Evolutionary conservation across 1,140 invertebrate genomes (phyloP).

Genomic region (Sitobion miscanthi): DNA sequence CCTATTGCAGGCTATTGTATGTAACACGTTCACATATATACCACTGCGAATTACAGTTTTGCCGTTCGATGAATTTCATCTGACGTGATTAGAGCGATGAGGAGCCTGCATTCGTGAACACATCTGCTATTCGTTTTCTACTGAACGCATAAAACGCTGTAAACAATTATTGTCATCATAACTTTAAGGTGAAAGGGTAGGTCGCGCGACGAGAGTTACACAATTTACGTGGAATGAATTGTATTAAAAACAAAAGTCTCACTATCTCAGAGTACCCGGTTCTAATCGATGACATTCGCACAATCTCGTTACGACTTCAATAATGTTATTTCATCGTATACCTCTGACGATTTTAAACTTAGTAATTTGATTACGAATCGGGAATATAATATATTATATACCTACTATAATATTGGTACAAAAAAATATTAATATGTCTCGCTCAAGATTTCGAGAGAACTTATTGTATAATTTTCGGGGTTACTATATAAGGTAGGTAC

Average conservation of each 20-base stretch:
- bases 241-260: neutral
- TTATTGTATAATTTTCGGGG: neutral
- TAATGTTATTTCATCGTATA: neutral
- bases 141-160: neutral
- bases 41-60: neutral
- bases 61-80: neutral
- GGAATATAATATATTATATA: neutral
- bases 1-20: neutral
- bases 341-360: neutral
- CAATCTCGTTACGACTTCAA: neutral
- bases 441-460: neutral
- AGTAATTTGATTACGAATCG: neutral
- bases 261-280: neutral
- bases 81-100: neutral
- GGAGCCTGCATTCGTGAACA: neutral
- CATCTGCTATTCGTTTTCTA: neutral
- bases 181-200: neutral
- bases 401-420: neutral
- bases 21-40: neutral
- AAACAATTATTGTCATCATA: neutral
- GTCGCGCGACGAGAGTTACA: neutral
- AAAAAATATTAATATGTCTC: neutral
- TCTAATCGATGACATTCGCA: neutral
- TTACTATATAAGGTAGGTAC: neutral
- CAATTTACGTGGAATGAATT: neutral